Evolutionary conservation across 2,888 invertebrate genomes (phyloP).

Genomic region (Corbicula japonica): DNA sequence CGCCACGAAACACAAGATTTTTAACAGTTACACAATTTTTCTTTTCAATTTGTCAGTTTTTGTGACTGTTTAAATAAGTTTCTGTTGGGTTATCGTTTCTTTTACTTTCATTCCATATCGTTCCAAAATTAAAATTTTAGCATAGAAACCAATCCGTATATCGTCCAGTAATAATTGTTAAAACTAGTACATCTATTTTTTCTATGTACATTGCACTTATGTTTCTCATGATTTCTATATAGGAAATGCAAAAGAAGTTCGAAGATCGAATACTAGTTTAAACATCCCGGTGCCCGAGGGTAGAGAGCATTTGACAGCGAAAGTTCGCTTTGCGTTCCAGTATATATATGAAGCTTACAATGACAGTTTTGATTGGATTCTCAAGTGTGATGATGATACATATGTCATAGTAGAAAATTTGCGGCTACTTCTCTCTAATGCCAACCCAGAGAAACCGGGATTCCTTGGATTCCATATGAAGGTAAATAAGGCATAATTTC

Average conservation of each 20-base stretch:
- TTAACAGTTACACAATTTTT: too few relatives aligned
- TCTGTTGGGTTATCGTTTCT: too few relatives aligned
- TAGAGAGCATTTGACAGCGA: constrained; percentile 96
- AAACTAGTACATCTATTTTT: background rate
- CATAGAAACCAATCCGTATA: background rate
- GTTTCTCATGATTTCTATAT: background rate
- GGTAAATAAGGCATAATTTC: too few relatives aligned
- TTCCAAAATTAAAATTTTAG: background rate
- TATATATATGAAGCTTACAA: constrained; percentile 93
- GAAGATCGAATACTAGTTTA: background rate
- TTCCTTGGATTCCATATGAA: constrained; percentile 89
- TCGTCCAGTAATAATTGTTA: background rate
- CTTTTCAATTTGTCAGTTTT: too few relatives aligned
- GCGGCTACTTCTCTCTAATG: constrained; percentile 93
- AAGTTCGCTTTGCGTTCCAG: constrained; percentile 96
- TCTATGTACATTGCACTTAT: background rate
- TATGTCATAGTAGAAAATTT: constrained; percentile 98
- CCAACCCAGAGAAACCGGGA: constrained; percentile 91
- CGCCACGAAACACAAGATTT: too few relatives aligned
- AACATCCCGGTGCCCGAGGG: constrained; percentile 89
- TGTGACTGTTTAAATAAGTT: too few relatives aligned
- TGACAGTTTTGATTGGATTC: constrained; percentile 96
- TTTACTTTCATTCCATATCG: background rate
- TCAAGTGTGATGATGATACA: constrained; percentile 99
- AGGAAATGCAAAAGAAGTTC: background rate